phyloP scores from a whole-genome alignment of 2,797 vertebrate genomes.

The Graptemys geographica region DNA sequence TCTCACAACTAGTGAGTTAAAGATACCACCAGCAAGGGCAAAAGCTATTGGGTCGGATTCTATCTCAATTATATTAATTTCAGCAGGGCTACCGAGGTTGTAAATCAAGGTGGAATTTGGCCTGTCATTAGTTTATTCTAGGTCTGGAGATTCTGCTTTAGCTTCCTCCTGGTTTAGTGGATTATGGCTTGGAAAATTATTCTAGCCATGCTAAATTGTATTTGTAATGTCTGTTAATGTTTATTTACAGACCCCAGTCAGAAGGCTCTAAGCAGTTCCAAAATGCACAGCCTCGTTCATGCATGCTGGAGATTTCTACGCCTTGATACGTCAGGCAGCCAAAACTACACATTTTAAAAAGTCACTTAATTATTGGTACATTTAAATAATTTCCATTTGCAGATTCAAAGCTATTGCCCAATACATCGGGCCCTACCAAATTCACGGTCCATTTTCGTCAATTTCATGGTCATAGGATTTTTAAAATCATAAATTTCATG shows the following conservation, averaged over 20 bases:
- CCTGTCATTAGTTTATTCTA: background rate
- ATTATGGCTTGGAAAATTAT: background rate
- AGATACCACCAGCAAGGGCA: background rate
- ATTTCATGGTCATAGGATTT: too few relatives aligned
- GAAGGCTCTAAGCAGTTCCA: background rate
- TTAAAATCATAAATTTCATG: too few relatives aligned
- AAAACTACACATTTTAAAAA: conserved; percentile 25
- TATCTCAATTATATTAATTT: background rate
- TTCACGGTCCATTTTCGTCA: too few relatives aligned
- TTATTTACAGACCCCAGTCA: background rate
- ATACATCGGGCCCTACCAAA: background rate
- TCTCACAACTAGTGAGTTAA: background rate
- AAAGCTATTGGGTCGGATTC: background rate
- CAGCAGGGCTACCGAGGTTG: background rate
- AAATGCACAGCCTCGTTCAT: background rate
- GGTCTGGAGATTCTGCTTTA: too few relatives aligned
- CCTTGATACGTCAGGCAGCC: conserved; percentile 42
- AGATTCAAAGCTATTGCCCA: background rate
- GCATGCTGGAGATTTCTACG: background rate
- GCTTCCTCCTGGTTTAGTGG: background rate
- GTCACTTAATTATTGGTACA: background rate
- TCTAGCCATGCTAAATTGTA: background rate
- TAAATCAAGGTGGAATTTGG: background rate
- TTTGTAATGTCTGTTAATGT: background rate
- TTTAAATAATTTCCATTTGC: conserved; percentile 36